Percentiles rank a stretch among this genome's conserved stretches.
phyloP scores from a whole-genome alignment of 2,113 vertebrate species.

The Piprites chloris region DNA sequence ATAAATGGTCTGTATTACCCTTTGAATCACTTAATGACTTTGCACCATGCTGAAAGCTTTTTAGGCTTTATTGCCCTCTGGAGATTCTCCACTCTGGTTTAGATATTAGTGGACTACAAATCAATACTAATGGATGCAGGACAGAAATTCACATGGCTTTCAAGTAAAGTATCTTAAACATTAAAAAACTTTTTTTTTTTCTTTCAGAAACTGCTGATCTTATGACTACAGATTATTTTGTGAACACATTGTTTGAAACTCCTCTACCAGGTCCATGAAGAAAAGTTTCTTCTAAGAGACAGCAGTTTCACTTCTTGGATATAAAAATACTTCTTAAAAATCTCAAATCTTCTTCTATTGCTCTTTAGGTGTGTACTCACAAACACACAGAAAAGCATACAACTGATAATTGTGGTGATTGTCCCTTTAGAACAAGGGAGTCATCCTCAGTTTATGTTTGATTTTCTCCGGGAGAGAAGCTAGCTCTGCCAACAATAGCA shows the following conservation, averaged over 20 bases:
- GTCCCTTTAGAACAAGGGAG: background rate
- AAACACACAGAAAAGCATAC: background rate
- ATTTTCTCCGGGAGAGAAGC: background rate
- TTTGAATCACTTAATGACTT: background rate
- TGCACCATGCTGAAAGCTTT: background rate
- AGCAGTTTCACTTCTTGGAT: background rate
- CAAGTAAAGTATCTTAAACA: background rate
- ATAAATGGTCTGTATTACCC: background rate
- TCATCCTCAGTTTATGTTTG: background rate
- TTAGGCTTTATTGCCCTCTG: background rate
- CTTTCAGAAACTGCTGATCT: background rate
- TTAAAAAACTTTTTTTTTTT: background rate
- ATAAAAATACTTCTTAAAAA: background rate
- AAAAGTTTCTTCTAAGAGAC: background rate
- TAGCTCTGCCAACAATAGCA: background rate
- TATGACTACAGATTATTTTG: background rate
- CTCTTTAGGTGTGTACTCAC: fast-evolving
- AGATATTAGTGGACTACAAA: background rate
- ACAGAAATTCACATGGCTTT: background rate
- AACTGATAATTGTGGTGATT: background rate
- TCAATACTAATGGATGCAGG: background rate
- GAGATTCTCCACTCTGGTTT: background rate
- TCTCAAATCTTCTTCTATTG: background rate
- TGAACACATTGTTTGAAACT: background rate
- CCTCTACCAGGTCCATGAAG: background rate